Conservation (phyloP, 23 tunicate genomes). For the Styela clava region DNA sequence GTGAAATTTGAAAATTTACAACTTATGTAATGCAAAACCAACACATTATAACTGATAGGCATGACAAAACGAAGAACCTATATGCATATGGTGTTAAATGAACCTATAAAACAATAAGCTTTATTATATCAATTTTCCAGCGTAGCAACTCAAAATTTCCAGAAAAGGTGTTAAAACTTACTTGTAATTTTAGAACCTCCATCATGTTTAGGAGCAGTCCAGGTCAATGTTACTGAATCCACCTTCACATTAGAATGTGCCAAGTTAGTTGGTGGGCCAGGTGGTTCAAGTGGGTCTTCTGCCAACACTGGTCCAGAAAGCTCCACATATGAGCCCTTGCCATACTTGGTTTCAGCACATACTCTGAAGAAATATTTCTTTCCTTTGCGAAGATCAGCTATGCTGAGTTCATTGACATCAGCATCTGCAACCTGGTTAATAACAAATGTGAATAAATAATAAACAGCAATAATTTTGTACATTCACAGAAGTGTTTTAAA, state of each 20-base stretch:
- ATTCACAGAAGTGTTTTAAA: too few relatives aligned
- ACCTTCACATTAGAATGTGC: conserved; percentile 64
- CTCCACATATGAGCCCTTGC: conserved; percentile 74
- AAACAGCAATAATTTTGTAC: background rate
- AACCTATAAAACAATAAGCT: too few relatives aligned
- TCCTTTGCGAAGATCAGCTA: conserved; percentile 85
- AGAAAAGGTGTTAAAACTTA: conserved; percentile 19
- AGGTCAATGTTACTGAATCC: conserved; percentile 62
- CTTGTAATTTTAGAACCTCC: conserved; percentile 78
- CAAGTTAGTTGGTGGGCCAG: conserved; percentile 58
- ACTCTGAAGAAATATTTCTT: conserved; percentile 70
- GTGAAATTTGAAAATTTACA: background rate
- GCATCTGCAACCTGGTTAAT: conserved; percentile 9
- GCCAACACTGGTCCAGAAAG: conserved; percentile 68
- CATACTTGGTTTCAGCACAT: conserved; percentile 71
- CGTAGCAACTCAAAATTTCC: too few relatives aligned
- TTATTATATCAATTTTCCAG: too few relatives aligned
- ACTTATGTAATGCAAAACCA: too few relatives aligned
- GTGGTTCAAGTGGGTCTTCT: conserved; percentile 64
- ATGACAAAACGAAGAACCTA: too few relatives aligned
- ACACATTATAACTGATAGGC: too few relatives aligned
- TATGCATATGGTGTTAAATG: too few relatives aligned
- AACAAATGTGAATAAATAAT: too few relatives aligned
- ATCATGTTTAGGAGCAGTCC: conserved; percentile 79
- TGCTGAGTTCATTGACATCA: conserved; percentile 34